Conservation (phyloP, 1,140 invertebrate genomes). For the Chymomyza costata region DNA sequence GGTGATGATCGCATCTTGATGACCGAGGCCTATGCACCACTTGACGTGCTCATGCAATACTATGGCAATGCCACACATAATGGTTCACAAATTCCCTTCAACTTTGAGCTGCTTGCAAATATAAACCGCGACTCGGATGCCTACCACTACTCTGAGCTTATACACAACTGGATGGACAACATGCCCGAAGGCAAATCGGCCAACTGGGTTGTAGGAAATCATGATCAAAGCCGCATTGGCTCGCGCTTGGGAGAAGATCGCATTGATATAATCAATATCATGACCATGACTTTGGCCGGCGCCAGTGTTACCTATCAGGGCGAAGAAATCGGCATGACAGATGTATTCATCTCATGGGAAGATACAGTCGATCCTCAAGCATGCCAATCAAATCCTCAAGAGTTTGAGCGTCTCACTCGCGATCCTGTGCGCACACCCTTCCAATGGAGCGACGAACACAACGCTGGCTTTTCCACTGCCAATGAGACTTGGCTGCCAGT, state of each 20-base stretch:
- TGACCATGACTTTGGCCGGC: conserved; percentile 84
- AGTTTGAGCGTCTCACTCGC: conserved; percentile 73
- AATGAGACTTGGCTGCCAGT: conserved; percentile 83
- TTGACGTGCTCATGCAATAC: conserved; percentile 80
- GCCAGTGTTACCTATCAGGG: conserved; percentile 84
- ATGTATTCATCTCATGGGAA: conserved; percentile 78
- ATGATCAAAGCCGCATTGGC: conserved; percentile 80
- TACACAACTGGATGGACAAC: conserved; percentile 79
- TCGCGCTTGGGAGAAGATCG: conserved; percentile 78
- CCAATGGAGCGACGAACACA: conserved; percentile 79
- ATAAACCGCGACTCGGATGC: conserved; percentile 77
- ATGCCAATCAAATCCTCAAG: conserved; percentile 60
- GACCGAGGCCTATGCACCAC: conserved; percentile 82
- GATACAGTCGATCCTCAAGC: conserved; percentile 75
- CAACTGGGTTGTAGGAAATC: conserved; percentile 83
- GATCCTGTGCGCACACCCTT: conserved; percentile 82
- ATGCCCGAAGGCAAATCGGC: conserved; percentile 78
- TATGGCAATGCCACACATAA: conserved; percentile 77
- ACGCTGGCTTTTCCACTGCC: conserved; percentile 79
- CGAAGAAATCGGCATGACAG: conserved; percentile 88
- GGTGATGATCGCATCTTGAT: conserved; percentile 80
- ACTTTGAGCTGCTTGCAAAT: conserved; percentile 79
- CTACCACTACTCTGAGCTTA: conserved; percentile 76
- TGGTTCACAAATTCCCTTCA: conserved; percentile 82
- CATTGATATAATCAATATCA: conserved; percentile 82